phyloP scores from a whole-genome alignment of 1,140 invertebrate species.

The Megalonaias nervosa region DNA sequence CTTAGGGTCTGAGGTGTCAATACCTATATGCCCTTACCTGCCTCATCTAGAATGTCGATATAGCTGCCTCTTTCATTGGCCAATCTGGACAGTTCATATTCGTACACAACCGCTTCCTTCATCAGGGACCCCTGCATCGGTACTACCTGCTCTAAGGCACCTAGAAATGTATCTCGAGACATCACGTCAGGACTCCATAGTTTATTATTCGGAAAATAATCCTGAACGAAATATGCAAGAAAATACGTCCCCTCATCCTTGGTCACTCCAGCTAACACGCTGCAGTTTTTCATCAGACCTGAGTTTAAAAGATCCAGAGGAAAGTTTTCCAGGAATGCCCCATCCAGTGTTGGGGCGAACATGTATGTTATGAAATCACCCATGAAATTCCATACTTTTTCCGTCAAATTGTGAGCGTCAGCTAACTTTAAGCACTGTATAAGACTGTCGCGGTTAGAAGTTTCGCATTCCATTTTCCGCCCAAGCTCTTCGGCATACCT shows the following conservation, averaged over 20 bases:
- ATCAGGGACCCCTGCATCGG: slow-evolving; percentile 14
- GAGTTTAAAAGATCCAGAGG: slow-evolving; percentile 82
- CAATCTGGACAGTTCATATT: slow-evolving; percentile 30
- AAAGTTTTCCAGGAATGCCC: slow-evolving; percentile 88
- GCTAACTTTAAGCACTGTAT: slow-evolving; percentile 82
- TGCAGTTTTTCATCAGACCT: slow-evolving; percentile 92
- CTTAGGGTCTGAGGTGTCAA: no score
- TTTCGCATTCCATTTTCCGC: slow-evolving; percentile 33
- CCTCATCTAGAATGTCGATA: slow-evolving; percentile 50
- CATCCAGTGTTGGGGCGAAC: slow-evolving; percentile 93
- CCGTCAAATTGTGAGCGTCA: slow-evolving; percentile 83
- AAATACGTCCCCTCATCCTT: slow-evolving; percentile 81
- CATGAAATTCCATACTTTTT: slow-evolving; percentile 81
- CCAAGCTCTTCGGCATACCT: slow-evolving; percentile 74
- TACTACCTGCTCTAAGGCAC: neutral
- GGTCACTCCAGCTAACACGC: slow-evolving; percentile 91
- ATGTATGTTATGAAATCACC: slow-evolving; percentile 57
- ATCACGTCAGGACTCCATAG: neutral
- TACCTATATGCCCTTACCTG: slow-evolving; percentile 22
- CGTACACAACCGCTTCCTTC: slow-evolving; percentile 21
- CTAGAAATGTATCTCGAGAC: slow-evolving; percentile 2
- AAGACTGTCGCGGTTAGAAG: slow-evolving; percentile 72
- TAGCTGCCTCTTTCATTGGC: slow-evolving; percentile 21
- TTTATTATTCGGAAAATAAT: slow-evolving; percentile 4
- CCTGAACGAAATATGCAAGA: slow-evolving; percentile 44